Percentiles rank a stretch among this genome's conserved stretches.
Evolutionary conservation across 1,140 invertebrate genomes (phyloP).

Genomic region (Marisa cornuarietis): DNA sequence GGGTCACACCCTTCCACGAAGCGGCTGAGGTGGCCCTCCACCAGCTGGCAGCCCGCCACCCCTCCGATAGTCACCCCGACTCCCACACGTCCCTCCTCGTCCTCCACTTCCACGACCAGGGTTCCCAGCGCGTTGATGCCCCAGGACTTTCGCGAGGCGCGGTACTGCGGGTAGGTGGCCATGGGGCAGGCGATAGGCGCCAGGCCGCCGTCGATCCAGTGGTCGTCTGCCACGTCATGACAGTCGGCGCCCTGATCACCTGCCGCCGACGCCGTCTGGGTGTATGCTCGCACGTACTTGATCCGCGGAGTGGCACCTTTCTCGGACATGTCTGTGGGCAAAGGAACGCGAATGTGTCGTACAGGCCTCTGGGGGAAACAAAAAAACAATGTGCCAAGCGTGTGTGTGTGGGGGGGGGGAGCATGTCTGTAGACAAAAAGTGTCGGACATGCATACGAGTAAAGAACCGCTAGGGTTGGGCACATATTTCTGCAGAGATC

Average conservation of each 20-base stretch:
- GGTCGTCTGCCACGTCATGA: slow-evolving; percentile 56
- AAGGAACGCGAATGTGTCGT: too few species aligned
- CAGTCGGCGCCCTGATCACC: slow-evolving; percentile 57
- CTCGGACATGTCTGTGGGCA: not conserved
- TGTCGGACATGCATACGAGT: too few species aligned
- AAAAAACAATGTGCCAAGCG: too few species aligned
- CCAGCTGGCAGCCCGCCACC: slow-evolving; percentile 57
- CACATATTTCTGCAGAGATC: too few species aligned
- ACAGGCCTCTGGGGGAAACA: too few species aligned
- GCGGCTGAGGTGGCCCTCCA: slow-evolving; percentile 59
- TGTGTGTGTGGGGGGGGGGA: too few species aligned
- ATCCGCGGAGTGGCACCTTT: slow-evolving; percentile 10
- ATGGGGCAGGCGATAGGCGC: slow-evolving; percentile 58
- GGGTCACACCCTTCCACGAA: slow-evolving; percentile 62
- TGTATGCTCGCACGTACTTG: slow-evolving; percentile 52
- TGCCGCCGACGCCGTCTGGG: slow-evolving; percentile 23
- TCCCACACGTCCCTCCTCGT: slow-evolving; percentile 54
- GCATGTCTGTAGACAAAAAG: too few species aligned
- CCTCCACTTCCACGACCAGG: slow-evolving; percentile 58
- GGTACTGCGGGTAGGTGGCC: slow-evolving; percentile 53
- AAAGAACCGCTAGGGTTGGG: too few species aligned
- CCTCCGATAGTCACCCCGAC: slow-evolving; percentile 59
- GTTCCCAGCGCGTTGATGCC: slow-evolving; percentile 60
- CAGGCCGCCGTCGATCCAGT: slow-evolving; percentile 58
- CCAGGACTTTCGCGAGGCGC: slow-evolving; percentile 56